Conservation (phyloP, 2,113 vertebrate genomes). For the Hippopotamus amphibius region DNA sequence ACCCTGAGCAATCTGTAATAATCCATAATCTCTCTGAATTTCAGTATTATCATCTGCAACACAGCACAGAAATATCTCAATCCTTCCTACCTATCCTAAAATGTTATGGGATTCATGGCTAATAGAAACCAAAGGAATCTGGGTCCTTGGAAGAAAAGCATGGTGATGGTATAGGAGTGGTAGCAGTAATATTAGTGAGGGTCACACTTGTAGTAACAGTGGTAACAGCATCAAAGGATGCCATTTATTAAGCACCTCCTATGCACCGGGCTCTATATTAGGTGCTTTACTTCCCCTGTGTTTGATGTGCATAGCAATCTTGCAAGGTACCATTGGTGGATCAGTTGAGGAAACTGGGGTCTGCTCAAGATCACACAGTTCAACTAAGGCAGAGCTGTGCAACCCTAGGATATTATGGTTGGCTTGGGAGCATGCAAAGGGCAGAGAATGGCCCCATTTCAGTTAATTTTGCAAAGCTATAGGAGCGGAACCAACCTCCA, state of each 20-base stretch:
- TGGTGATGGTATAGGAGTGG: neutral
- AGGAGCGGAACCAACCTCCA: neutral
- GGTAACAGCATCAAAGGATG: neutral
- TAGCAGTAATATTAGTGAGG: accelerated
- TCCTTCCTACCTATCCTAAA: neutral
- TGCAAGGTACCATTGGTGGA: neutral
- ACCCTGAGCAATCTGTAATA: neutral
- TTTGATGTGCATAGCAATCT: neutral
- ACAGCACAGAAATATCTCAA: neutral
- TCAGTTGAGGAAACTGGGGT: neutral
- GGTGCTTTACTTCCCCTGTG: neutral
- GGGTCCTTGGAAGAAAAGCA: neutral
- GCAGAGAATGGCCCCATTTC: neutral
- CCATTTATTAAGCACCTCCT: neutral
- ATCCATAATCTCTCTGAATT: neutral
- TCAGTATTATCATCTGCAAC: neutral
- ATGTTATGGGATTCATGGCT: neutral
- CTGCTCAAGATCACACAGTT: neutral
- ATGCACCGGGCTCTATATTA: neutral
- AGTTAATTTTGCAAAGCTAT: neutral
- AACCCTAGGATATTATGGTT: neutral
- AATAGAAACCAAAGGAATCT: neutral
- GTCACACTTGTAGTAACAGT: neutral
- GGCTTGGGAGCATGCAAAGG: neutral
- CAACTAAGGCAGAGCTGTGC: neutral